Percentiles rank a stretch among this genome's conserved stretches.
Conservation (phyloP, 2,797 vertebrate genomes). For the Urocyon cinereoargenteus region DNA sequence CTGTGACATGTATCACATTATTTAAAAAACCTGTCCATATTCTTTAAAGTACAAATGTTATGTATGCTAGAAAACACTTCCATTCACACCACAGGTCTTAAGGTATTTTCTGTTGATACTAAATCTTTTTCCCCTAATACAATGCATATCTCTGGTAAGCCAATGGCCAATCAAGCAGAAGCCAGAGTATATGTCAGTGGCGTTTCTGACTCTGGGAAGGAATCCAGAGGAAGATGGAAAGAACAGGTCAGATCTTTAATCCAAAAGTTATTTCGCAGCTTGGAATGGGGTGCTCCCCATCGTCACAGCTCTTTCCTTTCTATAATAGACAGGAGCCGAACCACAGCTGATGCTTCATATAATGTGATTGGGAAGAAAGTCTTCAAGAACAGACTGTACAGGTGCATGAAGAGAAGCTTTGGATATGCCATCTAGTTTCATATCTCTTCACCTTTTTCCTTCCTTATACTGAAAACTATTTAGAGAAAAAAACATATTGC, state of each 20-base stretch:
- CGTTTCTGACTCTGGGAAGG: background rate
- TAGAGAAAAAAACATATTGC: background rate
- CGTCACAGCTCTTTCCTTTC: background rate
- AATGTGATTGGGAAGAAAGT: background rate
- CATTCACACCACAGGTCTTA: background rate
- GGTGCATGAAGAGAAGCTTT: background rate
- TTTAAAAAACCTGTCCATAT: background rate
- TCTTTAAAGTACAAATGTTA: background rate
- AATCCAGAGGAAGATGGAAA: background rate
- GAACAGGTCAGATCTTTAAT: background rate
- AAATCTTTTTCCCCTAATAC: background rate
- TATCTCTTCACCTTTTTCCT: background rate
- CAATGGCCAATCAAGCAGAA: background rate
- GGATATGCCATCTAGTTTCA: background rate
- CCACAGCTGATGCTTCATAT: background rate
- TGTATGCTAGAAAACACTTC: background rate
- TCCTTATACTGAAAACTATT: background rate
- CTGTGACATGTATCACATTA: background rate
- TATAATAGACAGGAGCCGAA: background rate
- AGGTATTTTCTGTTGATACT: background rate
- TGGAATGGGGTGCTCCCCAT: background rate
- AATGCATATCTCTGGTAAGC: background rate
- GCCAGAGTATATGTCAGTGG: background rate
- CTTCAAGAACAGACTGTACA: background rate
- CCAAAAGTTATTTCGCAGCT: background rate